Percentiles rank a stretch among this genome's conserved stretches.
phyloP scores from a whole-genome alignment of 2,113 vertebrate species.

The Mastomys coucha region DNA sequence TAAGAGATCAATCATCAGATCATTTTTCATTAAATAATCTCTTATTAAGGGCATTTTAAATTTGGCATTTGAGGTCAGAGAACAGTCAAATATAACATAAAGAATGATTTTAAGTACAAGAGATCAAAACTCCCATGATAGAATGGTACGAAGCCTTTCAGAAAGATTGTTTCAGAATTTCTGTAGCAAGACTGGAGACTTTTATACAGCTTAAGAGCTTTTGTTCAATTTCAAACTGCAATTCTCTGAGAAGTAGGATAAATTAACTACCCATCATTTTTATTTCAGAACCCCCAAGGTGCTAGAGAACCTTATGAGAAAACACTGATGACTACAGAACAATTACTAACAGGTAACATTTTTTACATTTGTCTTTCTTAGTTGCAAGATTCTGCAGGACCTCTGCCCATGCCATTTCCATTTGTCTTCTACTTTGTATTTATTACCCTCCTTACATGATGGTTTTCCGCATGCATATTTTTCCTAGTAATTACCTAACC shows the following conservation, averaged over 20 bases:
- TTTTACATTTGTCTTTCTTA: background rate
- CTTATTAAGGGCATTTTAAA: background rate
- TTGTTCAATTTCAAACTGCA: conserved; percentile 15
- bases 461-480: background rate
- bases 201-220: background rate
- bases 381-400: no score
- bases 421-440: background rate
- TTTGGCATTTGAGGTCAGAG: background rate
- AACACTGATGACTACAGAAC: background rate
- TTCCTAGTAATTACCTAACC: background rate
- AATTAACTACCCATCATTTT: background rate
- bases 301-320: background rate
- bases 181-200: background rate
- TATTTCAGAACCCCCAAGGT: conserved; percentile 13
- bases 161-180: conserved; percentile 17
- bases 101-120: background rate
- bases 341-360: background rate
- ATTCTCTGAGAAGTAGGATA: background rate
- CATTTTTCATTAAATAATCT: background rate
- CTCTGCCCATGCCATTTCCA: background rate
- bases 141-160: background rate
- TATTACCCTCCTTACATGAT: background rate
- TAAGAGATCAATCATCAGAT: background rate
- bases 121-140: background rate
- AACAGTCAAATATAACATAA: background rate